Base-by-base conservation (phyloP, 35 echinoderm and acorn worm species). In the Chiridota heheva region DNA sequence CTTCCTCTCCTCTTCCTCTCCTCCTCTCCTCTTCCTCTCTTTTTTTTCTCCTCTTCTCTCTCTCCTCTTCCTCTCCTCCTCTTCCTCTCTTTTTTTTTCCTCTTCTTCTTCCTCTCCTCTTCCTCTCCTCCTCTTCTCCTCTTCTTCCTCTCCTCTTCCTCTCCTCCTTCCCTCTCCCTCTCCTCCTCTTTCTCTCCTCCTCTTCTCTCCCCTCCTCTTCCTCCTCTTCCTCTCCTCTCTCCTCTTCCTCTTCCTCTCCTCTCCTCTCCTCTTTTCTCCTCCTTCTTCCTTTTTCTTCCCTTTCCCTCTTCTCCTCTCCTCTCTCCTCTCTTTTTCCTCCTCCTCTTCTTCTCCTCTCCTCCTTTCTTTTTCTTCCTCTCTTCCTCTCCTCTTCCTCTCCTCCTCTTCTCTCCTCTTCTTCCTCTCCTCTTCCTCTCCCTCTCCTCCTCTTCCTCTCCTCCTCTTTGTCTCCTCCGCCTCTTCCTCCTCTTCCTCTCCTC, bases 131-230 rank as follows among this genome's bases (percentile, higher is more conserved):
- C 48, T 53, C n/a, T n/a, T 53, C 48, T n/a, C 48, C 48, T 53
- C 48, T 53, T n/a, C n/a, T n/a, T n/a, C 48, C n/a, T 53, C n/a
- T n/a, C n/a, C n/a, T 10, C n/a, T 53, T n/a, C n/a, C n/a, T 53
- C 48, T 53, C n/a, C n/a, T 53, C n/a, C n/a, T 53, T 13, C 10
- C 10, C 48, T 53, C n/a, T n/a, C n/a, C 48, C 48, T 53, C 48
- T n/a, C n/a, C 48, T n/a, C n/a, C 48, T 53, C n/a, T n/a, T 53
- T 53, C 48, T 53, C n/a, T n/a, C n/a, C 48, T 53, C 48, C n/a
- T 53, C 48, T n/a, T 53, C n/a, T n/a, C n/a, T n/a, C n/a, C n/a
- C 48, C n/a, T 53, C 48, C n/a, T 53, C 48, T 53, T 53, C 48
- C 48, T 53, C 10, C n/a, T 53, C 48, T 53, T 53, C n/a, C n/a